phyloP scores from a whole-genome alignment of 2,113 vertebrate species.

The Ibidorhyncha struthersii region DNA sequence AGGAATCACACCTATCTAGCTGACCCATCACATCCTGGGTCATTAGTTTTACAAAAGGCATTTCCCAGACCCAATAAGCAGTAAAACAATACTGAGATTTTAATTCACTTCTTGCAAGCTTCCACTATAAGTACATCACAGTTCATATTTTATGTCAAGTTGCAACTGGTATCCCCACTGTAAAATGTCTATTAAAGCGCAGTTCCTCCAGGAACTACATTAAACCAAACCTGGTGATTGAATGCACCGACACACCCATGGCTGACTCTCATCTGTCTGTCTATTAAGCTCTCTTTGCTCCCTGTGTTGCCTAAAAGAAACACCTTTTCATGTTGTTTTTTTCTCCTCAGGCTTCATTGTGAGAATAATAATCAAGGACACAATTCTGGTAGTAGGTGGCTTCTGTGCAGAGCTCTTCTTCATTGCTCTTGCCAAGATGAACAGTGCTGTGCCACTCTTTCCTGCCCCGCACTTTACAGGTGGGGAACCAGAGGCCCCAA shows the following conservation, averaged over 20 bases:
- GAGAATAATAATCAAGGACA: neutral
- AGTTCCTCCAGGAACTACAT: neutral
- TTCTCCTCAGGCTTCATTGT: neutral
- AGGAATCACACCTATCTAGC: neutral
- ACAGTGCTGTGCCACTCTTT: neutral
- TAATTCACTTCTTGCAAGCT: neutral
- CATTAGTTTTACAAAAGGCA: neutral
- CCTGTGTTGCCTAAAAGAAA: neutral
- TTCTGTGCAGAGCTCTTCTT: neutral
- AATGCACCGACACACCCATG: neutral
- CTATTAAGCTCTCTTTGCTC: neutral
- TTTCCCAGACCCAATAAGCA: neutral
- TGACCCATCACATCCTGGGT: neutral
- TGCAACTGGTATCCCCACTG: neutral
- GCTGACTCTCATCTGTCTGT: neutral
- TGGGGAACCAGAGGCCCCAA: neutral
- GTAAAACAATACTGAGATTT: neutral
- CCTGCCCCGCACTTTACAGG: neutral
- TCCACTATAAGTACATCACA: neutral
- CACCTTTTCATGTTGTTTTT: neutral
- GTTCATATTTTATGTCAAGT: neutral
- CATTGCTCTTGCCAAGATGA: neutral
- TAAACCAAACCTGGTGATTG: neutral
- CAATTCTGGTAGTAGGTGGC: neutral
- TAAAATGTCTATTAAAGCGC: neutral